Evolutionary conservation across 2,888 invertebrate species (phyloP), one percentile per base, ranked within the genome.

Genomic region (Epinotia brunnichana): DNA sequence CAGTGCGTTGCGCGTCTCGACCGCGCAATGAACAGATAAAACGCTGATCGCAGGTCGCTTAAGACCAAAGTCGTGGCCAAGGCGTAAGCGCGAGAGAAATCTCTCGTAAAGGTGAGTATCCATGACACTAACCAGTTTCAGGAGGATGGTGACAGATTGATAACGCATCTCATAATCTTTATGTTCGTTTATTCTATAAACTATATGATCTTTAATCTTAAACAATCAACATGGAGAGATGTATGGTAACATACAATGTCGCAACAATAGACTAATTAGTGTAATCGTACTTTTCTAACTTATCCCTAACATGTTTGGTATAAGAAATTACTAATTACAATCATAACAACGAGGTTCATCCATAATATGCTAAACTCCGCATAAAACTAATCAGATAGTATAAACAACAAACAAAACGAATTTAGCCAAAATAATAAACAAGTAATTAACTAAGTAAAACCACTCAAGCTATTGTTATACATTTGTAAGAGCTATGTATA

Each of bases 381-480:
- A 29, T 9, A 51, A n/a, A 57, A 64, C 59, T 66, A 66, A 66
- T 54, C 29, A 29, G 9, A 44, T 35, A 60, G 66, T 17, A 60
- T 61, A 35, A 67, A 54, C 21, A 66, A 66, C 54, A 56, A 11
- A 41, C 63, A 76, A 74, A 69, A 63, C 29, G 35, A 63, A n/a
- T 51, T 11, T 9, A 35, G 48, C 17, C 13, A 13, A 19, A 35
- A 35, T 2, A 62, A 51, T 53, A 53, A 29, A 53, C 51, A 51
- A 53, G 5, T 9, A 35, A 56, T 13, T 15, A 48, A n/a, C 7
- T 48, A n/a, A 48, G 4, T 48, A n/a, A 48, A n/a, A 48, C n/a
- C 2, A n/a, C 48, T 5, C 13, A 13, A 13, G n/a, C 13, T 48
- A n/a, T 13, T 7, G 5, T 44, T 15, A 15, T 15, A 44, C 48